A percentile compares a stretch with the other conserved stretches of the same genome.
These are phyloP conservation scores for human (Homo sapiens) DNA, from an alignment of 2,113 vertebrate species.

Conservation along the genomic window GRCh38 chrX:38362501-38363000, in stretches of 20 bases:
- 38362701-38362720: background rate
- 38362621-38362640: conserved; percentile 17
- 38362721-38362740: background rate
- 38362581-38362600: background rate
- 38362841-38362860: conserved; percentile 12
- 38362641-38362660: background rate
- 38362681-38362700: background rate
- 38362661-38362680: background rate
- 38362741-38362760: background rate
- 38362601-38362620: background rate
- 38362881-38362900: background rate
- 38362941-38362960: background rate
- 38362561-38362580: background rate
- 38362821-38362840: background rate
- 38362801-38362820: background rate
- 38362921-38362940: background rate
- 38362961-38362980: conserved; percentile 28
- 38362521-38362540: background rate
- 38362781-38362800: background rate
- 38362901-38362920: background rate
- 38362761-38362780: background rate
- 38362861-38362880: background rate
- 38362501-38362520: background rate
- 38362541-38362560: background rate
- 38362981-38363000: background rate